A percentile compares a stretch with the other conserved stretches of the same genome.
Evolutionary conservation across 2,888 invertebrate species (phyloP).

Genomic region (Arge pagana): DNA sequence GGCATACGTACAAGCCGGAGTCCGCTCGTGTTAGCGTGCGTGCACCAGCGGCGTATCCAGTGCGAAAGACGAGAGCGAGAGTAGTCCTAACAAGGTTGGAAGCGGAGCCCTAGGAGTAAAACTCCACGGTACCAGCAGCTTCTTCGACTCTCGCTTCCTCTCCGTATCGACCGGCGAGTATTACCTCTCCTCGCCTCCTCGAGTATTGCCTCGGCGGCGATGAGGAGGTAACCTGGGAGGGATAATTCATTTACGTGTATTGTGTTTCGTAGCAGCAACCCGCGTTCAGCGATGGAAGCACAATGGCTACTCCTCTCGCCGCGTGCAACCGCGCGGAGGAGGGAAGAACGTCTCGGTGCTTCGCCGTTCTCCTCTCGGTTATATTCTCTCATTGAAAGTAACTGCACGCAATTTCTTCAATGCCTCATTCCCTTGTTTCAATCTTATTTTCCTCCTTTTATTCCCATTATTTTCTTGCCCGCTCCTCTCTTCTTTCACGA

Average conservation of each 20-base stretch:
- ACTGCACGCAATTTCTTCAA: conserved; percentile 16
- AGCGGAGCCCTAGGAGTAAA: conserved; percentile 9
- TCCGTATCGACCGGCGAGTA: conserved; percentile 2
- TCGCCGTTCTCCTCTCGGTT: no score
- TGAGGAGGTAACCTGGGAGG: background rate
- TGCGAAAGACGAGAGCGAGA: conserved; percentile 17
- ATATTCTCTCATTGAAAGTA: conserved; percentile 10
- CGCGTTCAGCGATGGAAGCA: conserved; percentile 13
- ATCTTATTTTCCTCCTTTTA: conserved; percentile 3
- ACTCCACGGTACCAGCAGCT: no score
- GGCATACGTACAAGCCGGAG: no score
- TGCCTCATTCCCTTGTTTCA: conserved; percentile 4
- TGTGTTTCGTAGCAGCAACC: conserved; percentile 5
- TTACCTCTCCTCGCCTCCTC: conserved; percentile 6
- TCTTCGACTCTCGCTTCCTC: background rate
- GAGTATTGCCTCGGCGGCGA: background rate
- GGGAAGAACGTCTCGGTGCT: no score
- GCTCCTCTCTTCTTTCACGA: conserved; percentile 5
- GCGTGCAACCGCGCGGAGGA: background rate
- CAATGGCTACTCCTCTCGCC: conserved; percentile 12
- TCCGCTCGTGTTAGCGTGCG: no score
- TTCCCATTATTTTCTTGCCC: conserved; percentile 1
- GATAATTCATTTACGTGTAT: conserved; percentile 20
- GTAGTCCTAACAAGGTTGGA: conserved; percentile 16
- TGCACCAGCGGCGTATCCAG: no score